These are phyloP conservation scores for Physella acuta DNA, from an alignment of 1,140 invertebrate genomes.

Conservation along the genomic window DNA sequence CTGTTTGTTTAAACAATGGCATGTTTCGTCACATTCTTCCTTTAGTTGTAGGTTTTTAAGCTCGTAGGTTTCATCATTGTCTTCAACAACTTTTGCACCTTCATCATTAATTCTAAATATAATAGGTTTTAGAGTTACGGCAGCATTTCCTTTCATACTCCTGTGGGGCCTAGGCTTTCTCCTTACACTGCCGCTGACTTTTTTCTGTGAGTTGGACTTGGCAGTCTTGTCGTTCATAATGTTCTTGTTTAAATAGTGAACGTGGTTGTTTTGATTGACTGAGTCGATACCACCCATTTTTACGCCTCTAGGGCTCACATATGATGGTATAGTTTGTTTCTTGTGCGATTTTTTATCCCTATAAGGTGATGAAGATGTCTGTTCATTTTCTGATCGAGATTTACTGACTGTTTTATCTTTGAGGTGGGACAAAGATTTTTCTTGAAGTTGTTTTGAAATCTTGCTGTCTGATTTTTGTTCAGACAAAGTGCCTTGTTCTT, in stretches of 20 bases:
- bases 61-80: constrained; percentile 21
- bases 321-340: no score
- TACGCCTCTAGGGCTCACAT: neutral
- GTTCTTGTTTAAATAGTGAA: no score
- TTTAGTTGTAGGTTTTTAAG: neutral
- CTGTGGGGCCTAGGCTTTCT: neutral
- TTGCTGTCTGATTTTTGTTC: neutral
- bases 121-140: neutral
- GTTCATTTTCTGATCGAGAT: neutral
- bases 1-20: constrained; percentile 7
- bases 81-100: constrained; percentile 14
- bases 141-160: neutral
- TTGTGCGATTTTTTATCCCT: neutral
- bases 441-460: neutral
- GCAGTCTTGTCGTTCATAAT: neutral
- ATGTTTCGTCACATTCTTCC: constrained; percentile 18
- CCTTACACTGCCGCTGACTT: neutral
- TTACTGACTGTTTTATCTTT: neutral
- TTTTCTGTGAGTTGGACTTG: neutral
- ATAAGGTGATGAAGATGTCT: neutral
- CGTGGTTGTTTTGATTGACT: no score
- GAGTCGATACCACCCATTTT: no score
- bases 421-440: neutral
- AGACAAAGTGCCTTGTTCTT: neutral
- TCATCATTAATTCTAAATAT: constrained; percentile 2